Conservation (phyloP, 2,888 invertebrate genomes). For the Sclerodermus sp. region DNA sequence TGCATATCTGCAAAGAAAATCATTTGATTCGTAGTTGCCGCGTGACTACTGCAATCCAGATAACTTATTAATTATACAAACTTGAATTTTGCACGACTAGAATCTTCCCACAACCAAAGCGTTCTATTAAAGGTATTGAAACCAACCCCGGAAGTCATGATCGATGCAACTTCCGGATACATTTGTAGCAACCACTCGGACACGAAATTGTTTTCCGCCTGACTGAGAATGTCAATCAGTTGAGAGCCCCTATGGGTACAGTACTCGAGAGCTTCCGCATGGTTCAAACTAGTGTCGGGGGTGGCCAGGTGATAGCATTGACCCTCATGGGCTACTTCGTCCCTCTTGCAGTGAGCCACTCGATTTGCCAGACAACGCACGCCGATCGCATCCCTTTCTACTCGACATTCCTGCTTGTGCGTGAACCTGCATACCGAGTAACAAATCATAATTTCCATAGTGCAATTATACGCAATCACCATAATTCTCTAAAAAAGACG, state of each 20-base stretch:
- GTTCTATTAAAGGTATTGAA: constrained; percentile 50
- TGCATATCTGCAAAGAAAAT: constrained; percentile 53
- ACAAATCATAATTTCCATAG: too few relatives aligned
- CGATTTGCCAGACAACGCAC: constrained; percentile 55
- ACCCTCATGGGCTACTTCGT: constrained; percentile 59
- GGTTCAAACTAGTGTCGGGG: constrained; percentile 48
- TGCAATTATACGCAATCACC: too few relatives aligned
- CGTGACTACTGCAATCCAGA: too few relatives aligned
- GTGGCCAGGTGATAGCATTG: constrained; percentile 60
- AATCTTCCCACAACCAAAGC: constrained; percentile 60
- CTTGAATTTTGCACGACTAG: constrained; percentile 42
- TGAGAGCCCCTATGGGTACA: constrained; percentile 56
- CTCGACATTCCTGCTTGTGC: constrained; percentile 45
- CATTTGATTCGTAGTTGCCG: too few relatives aligned
- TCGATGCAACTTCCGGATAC: constrained; percentile 47
- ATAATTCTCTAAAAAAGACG: too few relatives aligned
- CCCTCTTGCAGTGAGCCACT: constrained; percentile 56
- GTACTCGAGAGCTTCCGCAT: constrained; percentile 56
- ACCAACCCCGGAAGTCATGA: constrained; percentile 60
- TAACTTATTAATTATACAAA: constrained; percentile 14
- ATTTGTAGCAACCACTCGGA: constrained; percentile 59
- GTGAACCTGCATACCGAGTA: constrained; percentile 36
- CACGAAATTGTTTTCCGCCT: constrained; percentile 62
- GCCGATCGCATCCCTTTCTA: constrained; percentile 54
- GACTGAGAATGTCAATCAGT: constrained; percentile 58